Evolutionary conservation across 2,113 vertebrate species (phyloP).

Genomic region (Cinclus cinclus): DNA sequence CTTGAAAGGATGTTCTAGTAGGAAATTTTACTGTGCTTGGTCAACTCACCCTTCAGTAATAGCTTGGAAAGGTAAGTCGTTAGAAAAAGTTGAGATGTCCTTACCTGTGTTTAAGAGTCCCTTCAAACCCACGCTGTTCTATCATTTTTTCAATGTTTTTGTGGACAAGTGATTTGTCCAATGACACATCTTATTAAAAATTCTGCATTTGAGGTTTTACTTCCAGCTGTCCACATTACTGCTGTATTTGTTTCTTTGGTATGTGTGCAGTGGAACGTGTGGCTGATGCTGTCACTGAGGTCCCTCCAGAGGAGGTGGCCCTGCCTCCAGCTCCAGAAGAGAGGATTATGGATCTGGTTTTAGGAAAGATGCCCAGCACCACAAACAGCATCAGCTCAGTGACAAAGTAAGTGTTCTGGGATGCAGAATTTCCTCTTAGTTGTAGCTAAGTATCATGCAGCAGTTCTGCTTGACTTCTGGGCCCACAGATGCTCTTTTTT

Average conservation of each 20-base stretch:
- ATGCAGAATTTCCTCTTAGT: not conserved
- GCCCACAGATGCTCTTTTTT: not conserved
- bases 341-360: conserved; percentile 77
- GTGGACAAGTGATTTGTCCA: not conserved
- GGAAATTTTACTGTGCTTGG: not conserved
- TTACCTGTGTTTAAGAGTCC: not conserved
- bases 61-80: not conserved
- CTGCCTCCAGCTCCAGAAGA: conserved; percentile 66
- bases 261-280: conserved; percentile 60
- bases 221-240: not conserved
- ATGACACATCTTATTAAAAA: not conserved
- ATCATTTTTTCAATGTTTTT: not conserved
- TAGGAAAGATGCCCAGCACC: conserved; percentile 73
- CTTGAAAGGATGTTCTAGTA: not conserved
- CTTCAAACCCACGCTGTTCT: not conserved
- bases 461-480: not conserved
- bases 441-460: not conserved
- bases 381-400: conserved; percentile 57
- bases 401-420: conserved; percentile 72
- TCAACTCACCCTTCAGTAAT: not conserved
- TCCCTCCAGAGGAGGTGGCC: conserved; percentile 71
- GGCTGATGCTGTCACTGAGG: conserved; percentile 66
- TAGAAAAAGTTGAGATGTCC: not conserved
- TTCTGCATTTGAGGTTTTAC: not conserved
- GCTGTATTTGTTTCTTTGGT: not conserved